These are phyloP conservation scores for Apostichopus californicus DNA, from an alignment of 35 echinoderm and acorn worm genomes.

Conservation along the genomic window DNA sequence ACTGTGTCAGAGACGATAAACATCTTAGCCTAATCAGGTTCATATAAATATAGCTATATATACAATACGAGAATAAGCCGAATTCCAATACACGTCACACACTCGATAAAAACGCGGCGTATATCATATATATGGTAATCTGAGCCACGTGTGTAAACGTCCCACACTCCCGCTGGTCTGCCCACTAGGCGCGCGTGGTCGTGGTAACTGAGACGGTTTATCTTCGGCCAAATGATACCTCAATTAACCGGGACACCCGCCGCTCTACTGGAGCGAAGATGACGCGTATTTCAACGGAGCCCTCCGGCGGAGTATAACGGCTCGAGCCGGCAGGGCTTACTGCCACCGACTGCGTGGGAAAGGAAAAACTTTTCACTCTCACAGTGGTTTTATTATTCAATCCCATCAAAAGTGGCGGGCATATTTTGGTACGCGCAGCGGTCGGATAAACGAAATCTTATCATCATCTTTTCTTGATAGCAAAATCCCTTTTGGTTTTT, in stretches of 20 bases:
- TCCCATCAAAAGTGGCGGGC: slow-evolving; percentile 46
- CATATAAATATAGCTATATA: background rate
- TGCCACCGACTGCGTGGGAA: slow-evolving; percentile 47
- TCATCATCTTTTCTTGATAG: slow-evolving; percentile 7
- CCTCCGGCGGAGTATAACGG: slow-evolving; percentile 51
- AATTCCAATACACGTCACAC: background rate
- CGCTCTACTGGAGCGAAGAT: slow-evolving; percentile 29
- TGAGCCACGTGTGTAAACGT: slow-evolving; percentile 36
- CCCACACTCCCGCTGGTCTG: slow-evolving; percentile 32
- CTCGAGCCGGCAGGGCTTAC: slow-evolving; percentile 17
- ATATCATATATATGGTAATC: background rate
- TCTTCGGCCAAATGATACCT: slow-evolving; percentile 42
- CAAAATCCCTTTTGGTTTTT: background rate
- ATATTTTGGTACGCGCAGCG: slow-evolving; percentile 37
- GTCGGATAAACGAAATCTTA: slow-evolving; percentile 16
- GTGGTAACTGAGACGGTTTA: slow-evolving; percentile 24
- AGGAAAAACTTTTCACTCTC: slow-evolving; percentile 47
- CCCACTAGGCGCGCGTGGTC: slow-evolving; percentile 32
- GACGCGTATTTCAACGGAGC: slow-evolving; percentile 34
- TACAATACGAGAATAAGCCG: background rate
- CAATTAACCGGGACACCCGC: slow-evolving; percentile 47
- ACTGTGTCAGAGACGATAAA: slow-evolving; percentile 25
- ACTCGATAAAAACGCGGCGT: background rate
- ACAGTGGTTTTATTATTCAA: slow-evolving; percentile 49
- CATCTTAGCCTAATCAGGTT: background rate